Evolutionary conservation across 2,888 invertebrate genomes (phyloP).

Genomic region (Caenorhabditis sp.): DNA sequence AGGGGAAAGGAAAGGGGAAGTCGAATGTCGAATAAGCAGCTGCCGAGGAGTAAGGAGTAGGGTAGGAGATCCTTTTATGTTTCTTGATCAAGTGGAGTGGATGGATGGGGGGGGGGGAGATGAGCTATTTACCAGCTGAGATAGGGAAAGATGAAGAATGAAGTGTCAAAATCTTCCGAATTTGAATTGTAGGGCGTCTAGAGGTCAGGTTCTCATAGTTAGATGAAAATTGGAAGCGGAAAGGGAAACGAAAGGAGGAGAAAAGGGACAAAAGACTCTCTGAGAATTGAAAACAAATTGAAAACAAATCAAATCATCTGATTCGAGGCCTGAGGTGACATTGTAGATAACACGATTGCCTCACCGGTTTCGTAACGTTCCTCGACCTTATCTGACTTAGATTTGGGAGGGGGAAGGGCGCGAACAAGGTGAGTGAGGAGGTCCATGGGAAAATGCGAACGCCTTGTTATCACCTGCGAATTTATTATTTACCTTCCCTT

Average conservation of each 20-base stretch:
- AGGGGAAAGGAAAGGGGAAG: slow-evolving; percentile 2
- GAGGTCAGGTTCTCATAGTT: no score
- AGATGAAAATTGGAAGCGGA: no score
- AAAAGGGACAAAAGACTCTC: not conserved
- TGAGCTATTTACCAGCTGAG: slow-evolving; percentile 11
- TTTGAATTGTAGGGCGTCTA: no score
- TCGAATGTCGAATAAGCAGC: slow-evolving; percentile 56
- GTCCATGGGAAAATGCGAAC: slow-evolving; percentile 34
- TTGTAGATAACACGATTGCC: slow-evolving; percentile 17
- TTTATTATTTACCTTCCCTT: slow-evolving; percentile 58
- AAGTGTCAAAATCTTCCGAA: slow-evolving; percentile 13
- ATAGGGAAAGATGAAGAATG: slow-evolving; percentile 3
- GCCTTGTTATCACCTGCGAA: slow-evolving; percentile 53
- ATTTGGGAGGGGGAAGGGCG: no score
- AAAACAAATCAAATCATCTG: not conserved
- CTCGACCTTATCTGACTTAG: slow-evolving; percentile 40
- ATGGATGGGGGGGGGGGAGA: slow-evolving; percentile 1
- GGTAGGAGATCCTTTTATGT: slow-evolving; percentile 56
- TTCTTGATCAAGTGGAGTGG: slow-evolving; percentile 53
- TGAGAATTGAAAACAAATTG: not conserved
- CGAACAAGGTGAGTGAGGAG: slow-evolving; percentile 36
- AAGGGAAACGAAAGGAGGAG: no score
- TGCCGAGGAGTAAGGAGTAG: no score
- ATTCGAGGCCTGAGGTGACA: no score
- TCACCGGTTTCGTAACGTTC: slow-evolving; percentile 34